Conservation (phyloP, 2,888 invertebrate species). For the Protodeltote pygarga region DNA sequence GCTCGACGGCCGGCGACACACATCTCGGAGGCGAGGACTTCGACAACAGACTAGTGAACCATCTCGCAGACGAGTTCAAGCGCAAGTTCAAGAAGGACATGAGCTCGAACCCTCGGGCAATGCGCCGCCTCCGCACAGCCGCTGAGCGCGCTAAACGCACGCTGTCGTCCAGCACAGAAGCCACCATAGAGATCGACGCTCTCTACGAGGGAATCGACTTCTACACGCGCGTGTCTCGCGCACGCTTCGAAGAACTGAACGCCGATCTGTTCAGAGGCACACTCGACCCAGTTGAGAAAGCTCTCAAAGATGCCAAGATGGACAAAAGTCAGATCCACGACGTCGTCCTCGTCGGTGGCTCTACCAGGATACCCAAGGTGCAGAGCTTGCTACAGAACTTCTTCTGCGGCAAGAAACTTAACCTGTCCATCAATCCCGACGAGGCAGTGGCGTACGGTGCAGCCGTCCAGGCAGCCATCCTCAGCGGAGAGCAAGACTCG, state of each 20-base stretch:
- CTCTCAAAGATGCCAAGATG: constrained; percentile 92
- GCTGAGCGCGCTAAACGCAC: constrained; percentile 93
- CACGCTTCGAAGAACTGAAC: constrained; percentile 92
- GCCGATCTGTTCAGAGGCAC: constrained; percentile 91
- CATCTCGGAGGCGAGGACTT: constrained; percentile 93
- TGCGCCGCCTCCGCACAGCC: constrained; percentile 90
- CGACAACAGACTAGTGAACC: constrained; percentile 89
- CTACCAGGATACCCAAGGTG: constrained; percentile 93
- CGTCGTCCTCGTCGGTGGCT: constrained; percentile 93
- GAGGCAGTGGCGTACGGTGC: constrained; percentile 94
- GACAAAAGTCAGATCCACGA: constrained; percentile 92
- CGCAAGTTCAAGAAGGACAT: constrained; percentile 91
- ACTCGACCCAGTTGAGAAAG: constrained; percentile 92
- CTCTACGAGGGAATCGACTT: constrained; percentile 90
- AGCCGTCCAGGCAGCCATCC: constrained; percentile 91
- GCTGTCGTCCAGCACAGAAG: constrained; percentile 92
- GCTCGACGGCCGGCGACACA: constrained; percentile 93
- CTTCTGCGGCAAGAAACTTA: constrained; percentile 91
- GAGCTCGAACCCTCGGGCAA: constrained; percentile 88
- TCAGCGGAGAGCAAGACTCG: constrained; percentile 90
- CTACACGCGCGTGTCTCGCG: constrained; percentile 90
- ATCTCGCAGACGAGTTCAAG: constrained; percentile 91
- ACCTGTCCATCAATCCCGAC: constrained; percentile 92
- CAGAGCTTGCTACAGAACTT: constrained; percentile 91
- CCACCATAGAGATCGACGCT: constrained; percentile 91